Evolutionary conservation across 2,797 vertebrate genomes (phyloP), one percentile per base, ranked within the genome.

Genomic region (Lutjanus argentimaculatus): DNA sequence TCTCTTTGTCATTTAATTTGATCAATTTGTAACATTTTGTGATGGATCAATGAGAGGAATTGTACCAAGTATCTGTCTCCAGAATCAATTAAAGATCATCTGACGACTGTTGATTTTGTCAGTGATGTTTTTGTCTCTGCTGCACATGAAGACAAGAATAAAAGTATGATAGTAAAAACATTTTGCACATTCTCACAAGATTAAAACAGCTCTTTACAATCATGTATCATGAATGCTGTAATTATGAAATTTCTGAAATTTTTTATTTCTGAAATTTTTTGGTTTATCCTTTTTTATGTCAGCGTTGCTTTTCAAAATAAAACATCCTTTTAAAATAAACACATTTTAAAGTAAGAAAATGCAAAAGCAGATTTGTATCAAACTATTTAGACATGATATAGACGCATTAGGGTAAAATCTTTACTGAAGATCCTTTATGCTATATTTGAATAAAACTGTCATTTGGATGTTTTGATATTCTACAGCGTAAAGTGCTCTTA

Each of bases 81-180:
- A 63, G 19, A 67, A 77, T 89, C 22, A 79, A 88, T 91, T 88
- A 91, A 92, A 90, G 63, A 21, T 1, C 0, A 76, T 72, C 40
- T 89, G 46, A 83, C 59, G 74, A 74, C 0, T 8, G 14, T 15
- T 49, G 61, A 77, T 75, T 84, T 81, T 74, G 57, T 79, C 21
- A 45, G 59, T 76, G 62, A 66, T 70, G 40, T 65, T 82, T 85
- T 52, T 83, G 16, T 83, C 42, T 15, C 36, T 63, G 61, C 52
- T 69, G 52, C 53, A 53, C 42, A 65, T 17, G 1, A 62, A 51
- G n/a, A 45, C 17, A 30, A 69, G 8, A 53, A 42, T 19, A 21
- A 21, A 67, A 56, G 14, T 2, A 6, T 51, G 21, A 67, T 6
- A 71, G 7, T 51, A 13, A 65, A 72, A 57, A 7, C 13, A 10